Base-by-base conservation (phyloP, 2,113 vertebrate species). In the Ia io region DNA sequence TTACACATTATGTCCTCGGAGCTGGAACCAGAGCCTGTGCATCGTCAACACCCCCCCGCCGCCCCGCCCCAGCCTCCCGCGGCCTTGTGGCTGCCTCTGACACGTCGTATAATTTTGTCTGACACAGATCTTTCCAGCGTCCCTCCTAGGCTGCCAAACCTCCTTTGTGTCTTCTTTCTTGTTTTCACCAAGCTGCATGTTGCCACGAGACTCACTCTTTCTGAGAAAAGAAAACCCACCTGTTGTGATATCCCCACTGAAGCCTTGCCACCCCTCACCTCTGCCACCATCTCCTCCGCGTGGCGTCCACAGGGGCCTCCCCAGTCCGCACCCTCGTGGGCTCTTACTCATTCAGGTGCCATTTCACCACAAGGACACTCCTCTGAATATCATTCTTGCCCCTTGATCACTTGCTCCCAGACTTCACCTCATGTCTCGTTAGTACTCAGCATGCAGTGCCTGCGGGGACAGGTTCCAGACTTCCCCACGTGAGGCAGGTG, bases 401-500 rank as follows among this genome's bases (percentile, higher is more conserved):
- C 40, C 0, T 16, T 5, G 10, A 2, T 22, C 9, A 13, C 69
- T 59, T 67, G n/a, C 51, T 69, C 47, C 83, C 44, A 70, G 44
- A 61, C n/a, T 9, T 88, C 13, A 22, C 28, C 37, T 37, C 35
- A 2, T 1, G 1, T 80, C 23, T 73, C 0, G 1, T 30, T 9
- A 32, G 40, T 17, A 0, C 30, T 51, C 30, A 1, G 28, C 9
- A 17, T 8, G 4, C 2, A 11, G 8, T 40, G 30, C 51, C 28
- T 22, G 59, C 63, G 47, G 56, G 35, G 8, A 2, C 20, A 1
- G 7, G 3, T 20, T 30, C 65, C 30, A 35, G 3, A 16, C 56
- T 53, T 12, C 40, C 32, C 0, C 25, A 17, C 22, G 35, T 1
- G 37, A 4, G 23, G 65, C 13, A 0, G 4, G 0, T 3, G 9